Evolutionary conservation across 2,797 vertebrate genomes (phyloP).

Genomic region (Muscicapa striata): DNA sequence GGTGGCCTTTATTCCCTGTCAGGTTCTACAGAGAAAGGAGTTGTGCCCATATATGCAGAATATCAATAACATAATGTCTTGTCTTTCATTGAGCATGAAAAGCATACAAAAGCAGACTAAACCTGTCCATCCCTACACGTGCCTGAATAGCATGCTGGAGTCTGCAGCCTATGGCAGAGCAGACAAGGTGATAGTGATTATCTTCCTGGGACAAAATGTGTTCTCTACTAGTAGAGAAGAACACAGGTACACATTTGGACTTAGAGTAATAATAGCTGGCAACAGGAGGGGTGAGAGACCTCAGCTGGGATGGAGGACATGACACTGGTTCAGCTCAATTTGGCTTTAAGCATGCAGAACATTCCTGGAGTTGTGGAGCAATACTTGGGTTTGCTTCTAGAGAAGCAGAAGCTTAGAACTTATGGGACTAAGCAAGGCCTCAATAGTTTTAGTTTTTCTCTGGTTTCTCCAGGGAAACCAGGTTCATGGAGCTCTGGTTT

Average conservation of each 20-base stretch:
- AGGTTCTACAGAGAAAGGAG: not conserved
- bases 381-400: not conserved
- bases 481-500: not conserved
- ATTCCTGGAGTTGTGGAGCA: not conserved
- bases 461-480: not conserved
- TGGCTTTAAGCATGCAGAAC: not conserved
- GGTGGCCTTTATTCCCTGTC: not conserved
- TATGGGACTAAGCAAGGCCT: not conserved
- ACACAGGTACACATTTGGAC: not conserved
- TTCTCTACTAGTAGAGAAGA: not conserved
- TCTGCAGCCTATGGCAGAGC: not conserved
- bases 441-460: not conserved
- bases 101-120: not conserved
- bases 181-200: not conserved
- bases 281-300: not conserved
- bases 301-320: not conserved
- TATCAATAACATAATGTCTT: accelerated
- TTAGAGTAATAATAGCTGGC: not conserved
- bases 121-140: not conserved
- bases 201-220: not conserved
- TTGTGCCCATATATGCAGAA: not conserved
- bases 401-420: not conserved
- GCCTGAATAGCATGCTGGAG: not conserved
- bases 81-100: not conserved
- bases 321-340: not conserved